Evolutionary conservation across 2,113 vertebrate species (phyloP).

Genomic region (Podarcis raffonei): DNA sequence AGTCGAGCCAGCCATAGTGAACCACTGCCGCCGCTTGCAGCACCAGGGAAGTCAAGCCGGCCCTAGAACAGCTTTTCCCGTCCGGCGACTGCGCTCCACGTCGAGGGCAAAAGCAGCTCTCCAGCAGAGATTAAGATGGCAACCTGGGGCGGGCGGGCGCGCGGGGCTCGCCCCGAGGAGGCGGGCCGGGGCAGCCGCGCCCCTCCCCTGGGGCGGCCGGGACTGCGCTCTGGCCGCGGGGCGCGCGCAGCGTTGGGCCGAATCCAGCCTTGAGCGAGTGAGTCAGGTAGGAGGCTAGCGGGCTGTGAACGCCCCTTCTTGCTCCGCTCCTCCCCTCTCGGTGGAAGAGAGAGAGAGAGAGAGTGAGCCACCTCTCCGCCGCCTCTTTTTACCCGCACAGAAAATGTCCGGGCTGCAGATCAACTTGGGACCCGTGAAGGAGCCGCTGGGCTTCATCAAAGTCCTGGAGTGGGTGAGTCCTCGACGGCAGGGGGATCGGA

Average conservation of each 20-base stretch:
- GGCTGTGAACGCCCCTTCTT: not conserved
- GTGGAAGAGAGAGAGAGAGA: not conserved
- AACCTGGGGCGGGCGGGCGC: not conserved
- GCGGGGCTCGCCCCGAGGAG: not conserved
- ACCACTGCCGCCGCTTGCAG: too few relatives aligned
- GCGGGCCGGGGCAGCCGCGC: not conserved
- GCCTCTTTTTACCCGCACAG: not conserved
- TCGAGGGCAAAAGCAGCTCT: too few relatives aligned
- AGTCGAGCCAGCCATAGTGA: too few relatives aligned
- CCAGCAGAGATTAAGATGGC: not conserved
- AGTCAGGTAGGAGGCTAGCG: not conserved
- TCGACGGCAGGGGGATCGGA: not conserved
- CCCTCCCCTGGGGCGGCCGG: too few relatives aligned
- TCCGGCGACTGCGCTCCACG: too few relatives aligned
- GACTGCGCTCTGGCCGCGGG: too few relatives aligned
- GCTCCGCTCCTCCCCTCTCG: not conserved
- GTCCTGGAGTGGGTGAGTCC: slow-evolving; percentile 8
- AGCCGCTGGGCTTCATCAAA: slow-evolving; percentile 38
- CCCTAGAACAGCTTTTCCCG: too few relatives aligned
- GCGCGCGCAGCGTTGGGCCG: not conserved
- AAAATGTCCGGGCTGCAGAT: slow-evolving; percentile 13
- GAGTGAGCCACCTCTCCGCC: not conserved
- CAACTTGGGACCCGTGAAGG: slow-evolving; percentile 10
- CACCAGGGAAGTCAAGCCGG: too few relatives aligned
- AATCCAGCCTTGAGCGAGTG: not conserved